Evolutionary conservation across 1,140 invertebrate species (phyloP).

Genomic region (Patella vulgata): DNA sequence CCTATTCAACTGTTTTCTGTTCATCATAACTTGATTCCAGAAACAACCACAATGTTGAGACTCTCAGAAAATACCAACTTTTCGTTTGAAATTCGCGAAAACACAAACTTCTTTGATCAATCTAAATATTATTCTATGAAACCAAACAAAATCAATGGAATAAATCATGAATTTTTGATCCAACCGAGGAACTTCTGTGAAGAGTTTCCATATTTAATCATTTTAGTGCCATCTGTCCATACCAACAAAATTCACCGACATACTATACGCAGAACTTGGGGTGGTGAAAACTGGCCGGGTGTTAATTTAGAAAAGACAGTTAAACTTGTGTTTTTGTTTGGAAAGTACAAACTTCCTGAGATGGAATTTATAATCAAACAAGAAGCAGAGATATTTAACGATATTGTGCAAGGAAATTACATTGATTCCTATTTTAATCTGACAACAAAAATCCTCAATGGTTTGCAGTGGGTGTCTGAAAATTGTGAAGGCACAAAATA

Average conservation of each 20-base stretch:
- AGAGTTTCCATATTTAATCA: slow-evolving; percentile 8
- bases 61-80: too few species aligned
- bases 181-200: slow-evolving; percentile 8
- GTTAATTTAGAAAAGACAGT: background rate
- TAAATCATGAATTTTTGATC: too few species aligned
- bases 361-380: slow-evolving; percentile 1
- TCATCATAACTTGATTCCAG: too few species aligned
- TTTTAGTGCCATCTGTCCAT: slow-evolving; percentile 15
- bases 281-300: slow-evolving; percentile 18
- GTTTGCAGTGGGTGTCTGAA: slow-evolving; percentile 77
- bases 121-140: too few species aligned
- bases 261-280: slow-evolving; percentile 32
- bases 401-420: slow-evolving; percentile 50
- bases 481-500: slow-evolving; percentile 73
- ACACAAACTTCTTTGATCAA: too few species aligned
- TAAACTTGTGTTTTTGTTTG: slow-evolving; percentile 30
- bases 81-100: too few species aligned
- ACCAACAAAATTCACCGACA: slow-evolving; percentile 6
- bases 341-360: background rate
- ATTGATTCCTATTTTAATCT: slow-evolving; percentile 48
- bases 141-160: too few species aligned
- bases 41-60: too few species aligned
- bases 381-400: slow-evolving; percentile 29
- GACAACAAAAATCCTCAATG: slow-evolving; percentile 77
- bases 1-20: too few species aligned